These are phyloP conservation scores for Chionoecetes opilio DNA, from an alignment of 1,140 invertebrate genomes.

Conservation along the genomic window DNA sequence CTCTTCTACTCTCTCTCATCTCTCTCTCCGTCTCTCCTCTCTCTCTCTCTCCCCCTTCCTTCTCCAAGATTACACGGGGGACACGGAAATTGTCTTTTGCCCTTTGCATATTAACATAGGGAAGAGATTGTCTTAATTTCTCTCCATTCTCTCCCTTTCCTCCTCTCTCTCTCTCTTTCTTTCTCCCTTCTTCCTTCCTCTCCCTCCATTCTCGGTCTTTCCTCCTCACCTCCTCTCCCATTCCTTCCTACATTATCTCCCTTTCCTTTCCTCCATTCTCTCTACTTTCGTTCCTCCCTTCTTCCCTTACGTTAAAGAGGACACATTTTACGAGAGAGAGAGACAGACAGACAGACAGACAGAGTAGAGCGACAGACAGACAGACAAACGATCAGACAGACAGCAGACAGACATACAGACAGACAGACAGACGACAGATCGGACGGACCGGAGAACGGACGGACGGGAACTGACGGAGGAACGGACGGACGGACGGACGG, in stretches of 20 bases:
- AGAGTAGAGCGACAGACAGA: too few relatives aligned
- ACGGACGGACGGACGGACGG: background rate
- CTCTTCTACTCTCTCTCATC: background rate
- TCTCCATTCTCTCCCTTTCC: background rate
- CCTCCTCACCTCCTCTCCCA: background rate
- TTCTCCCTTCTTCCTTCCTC: background rate
- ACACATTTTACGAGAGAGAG: background rate
- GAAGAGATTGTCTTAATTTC: background rate
- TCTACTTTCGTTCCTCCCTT: background rate
- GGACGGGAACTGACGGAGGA: background rate
- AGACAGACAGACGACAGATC: background rate
- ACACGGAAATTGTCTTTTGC: background rate
- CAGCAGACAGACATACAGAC: background rate
- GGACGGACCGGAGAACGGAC: too few relatives aligned
- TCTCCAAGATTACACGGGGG: background rate
- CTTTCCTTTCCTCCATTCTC: background rate
- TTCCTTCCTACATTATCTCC: background rate
- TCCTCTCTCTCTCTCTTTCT: background rate
- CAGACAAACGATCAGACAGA: too few relatives aligned
- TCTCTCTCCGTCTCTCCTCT: background rate
- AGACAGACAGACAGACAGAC: background rate
- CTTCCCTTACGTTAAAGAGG: too few relatives aligned
- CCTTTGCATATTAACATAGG: background rate
- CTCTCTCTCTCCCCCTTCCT: background rate
- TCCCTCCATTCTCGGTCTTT: background rate